Conservation (phyloP, 2,888 invertebrate genomes). For the Nezara viridula region DNA sequence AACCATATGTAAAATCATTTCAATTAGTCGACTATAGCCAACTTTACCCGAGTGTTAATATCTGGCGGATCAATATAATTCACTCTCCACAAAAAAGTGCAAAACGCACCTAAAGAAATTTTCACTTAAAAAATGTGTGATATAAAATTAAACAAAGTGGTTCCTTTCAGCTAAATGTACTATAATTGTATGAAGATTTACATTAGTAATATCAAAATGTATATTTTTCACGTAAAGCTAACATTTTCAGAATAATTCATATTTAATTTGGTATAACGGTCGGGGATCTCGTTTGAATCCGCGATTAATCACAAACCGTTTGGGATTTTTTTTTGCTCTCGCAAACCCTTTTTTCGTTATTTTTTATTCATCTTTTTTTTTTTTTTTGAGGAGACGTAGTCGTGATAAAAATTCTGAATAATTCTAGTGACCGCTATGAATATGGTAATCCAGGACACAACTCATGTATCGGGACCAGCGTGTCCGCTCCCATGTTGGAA, state of each 20-base stretch:
- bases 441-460: not conserved
- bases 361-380: no score
- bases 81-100: no score
- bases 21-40: no score
- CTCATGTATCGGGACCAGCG: not conserved
- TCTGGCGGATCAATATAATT: no score
- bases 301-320: not conserved
- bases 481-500: not conserved
- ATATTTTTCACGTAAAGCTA: not conserved
- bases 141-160: no score
- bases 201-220: not conserved
- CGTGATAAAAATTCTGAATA: constrained; percentile 35
- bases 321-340: not conserved
- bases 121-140: no score
- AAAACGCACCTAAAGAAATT: no score
- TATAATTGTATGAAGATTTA: not conserved
- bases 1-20: no score
- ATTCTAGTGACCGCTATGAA: not conserved
- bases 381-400: no score
- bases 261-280: not conserved
- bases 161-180: no score
- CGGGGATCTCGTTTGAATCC: not conserved
- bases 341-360: not conserved
- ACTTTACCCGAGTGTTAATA: no score
- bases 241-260: not conserved